Base-by-base conservation (phyloP, 2,113 vertebrate genomes). In the Platanista minor region DNA sequence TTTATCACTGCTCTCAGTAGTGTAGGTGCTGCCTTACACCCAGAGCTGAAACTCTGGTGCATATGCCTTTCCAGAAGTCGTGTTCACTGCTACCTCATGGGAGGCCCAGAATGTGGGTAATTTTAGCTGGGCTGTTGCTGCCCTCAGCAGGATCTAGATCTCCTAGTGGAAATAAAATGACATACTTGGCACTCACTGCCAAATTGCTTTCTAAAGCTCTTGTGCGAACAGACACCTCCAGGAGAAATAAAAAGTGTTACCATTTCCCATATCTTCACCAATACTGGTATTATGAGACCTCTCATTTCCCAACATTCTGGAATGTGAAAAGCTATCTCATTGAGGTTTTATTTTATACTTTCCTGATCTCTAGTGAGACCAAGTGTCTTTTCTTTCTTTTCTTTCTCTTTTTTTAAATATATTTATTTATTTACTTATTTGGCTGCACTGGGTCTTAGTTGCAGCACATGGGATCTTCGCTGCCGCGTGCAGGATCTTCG, bases 401-500 rank as follows among this genome's bases (percentile, higher is more conserved):
- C 52, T 54, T 20, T 54, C 20, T 2, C 6, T 14, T 49, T 49
- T 49, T 49, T 49, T 0, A 49, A 54, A 57, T 57, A 57, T 20
- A 57, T 57, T 57, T 57, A 20, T 21, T 57, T 57, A 57, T 57
- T 57, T 57, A 20, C 20, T 57, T 57, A 57, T 57, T 57, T 57
- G 20, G 17, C 18, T 7, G 54, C 54, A 8, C 54, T 21, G 17
- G 54, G 54, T 57, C 20, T 57, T 21, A 57, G 54, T 57, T 21
- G 7, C 20, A 2, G 20, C 54, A 6, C 17, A 8, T 57, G 54
- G 54, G 54, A 57, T 57, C 54, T 57, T 57, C 2, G 7, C 7
- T 21, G 17, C 20, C 0, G 0, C 20, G 0, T 21, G 54, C 54
- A 7, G 54, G 54, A 21, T 21, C 54, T 57, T 57, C 0, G 0